phyloP scores from a whole-genome alignment of 23 tunicate genomes.

The Halocynthia roretzi region DNA sequence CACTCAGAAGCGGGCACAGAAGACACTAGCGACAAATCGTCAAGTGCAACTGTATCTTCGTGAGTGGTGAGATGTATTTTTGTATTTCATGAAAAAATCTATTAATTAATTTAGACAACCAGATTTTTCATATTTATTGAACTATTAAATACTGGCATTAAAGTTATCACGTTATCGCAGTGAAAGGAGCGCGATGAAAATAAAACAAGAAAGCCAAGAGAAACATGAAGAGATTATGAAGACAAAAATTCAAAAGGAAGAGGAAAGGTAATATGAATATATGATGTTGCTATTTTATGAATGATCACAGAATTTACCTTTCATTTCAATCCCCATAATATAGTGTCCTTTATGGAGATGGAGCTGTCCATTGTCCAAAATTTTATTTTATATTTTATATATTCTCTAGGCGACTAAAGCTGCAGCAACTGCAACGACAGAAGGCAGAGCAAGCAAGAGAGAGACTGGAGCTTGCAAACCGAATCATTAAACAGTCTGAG shows the following conservation, averaged over 20 bases:
- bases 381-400: neutral
- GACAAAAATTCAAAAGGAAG: constrained; percentile 47
- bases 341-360: no score
- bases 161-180: neutral
- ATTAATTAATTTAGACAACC: no score
- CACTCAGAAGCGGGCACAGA: no score
- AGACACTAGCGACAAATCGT: no score
- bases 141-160: no score
- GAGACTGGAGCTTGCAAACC: constrained; percentile 19
- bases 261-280: constrained; percentile 26
- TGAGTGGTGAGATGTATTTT: no score
- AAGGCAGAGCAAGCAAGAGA: constrained; percentile 20
- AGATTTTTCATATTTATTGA: no score
- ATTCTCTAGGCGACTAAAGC: constrained; percentile 18
- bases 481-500: constrained; percentile 4
- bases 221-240: constrained; percentile 27
- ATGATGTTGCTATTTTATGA: neutral
- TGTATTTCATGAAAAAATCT: no score
- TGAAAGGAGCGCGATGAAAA: constrained; percentile 19
- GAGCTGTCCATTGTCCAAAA: neutral
- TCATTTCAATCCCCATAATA: no score
- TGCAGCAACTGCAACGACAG: neutral
- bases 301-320: no score
- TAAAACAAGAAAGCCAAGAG: constrained; percentile 28
- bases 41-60: no score